phyloP scores from a whole-genome alignment of 1,140 invertebrate genomes.

The Neoseiulus cucumeris region DNA sequence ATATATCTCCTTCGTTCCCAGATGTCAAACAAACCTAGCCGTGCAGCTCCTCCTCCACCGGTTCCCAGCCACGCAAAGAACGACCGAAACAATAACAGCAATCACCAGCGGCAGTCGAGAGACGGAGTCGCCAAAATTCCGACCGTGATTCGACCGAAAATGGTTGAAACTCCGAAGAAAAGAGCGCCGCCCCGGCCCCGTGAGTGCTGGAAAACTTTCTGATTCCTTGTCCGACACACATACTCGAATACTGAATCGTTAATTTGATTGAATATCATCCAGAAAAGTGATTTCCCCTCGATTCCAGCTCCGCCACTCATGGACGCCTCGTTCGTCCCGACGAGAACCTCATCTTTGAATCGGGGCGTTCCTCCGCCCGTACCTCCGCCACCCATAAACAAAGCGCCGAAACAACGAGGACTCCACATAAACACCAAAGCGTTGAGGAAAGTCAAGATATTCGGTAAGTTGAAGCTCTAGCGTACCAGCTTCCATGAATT shows the following conservation, averaged over 20 bases:
- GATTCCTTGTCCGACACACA: too few relatives aligned
- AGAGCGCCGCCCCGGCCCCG: background rate
- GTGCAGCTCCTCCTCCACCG: background rate
- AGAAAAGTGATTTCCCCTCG: background rate
- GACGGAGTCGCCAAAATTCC: background rate
- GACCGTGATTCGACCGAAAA: background rate
- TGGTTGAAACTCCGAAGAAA: background rate
- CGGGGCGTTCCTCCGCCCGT: background rate
- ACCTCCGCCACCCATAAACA: background rate
- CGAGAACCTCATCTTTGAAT: background rate
- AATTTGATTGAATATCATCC: too few relatives aligned
- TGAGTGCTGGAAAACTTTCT: background rate
- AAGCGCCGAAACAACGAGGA: background rate
- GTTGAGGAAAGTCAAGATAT: background rate
- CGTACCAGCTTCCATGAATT: too few relatives aligned
- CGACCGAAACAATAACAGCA: slow-evolving; percentile 7
- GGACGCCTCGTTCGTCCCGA: background rate
- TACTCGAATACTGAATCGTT: too few relatives aligned
- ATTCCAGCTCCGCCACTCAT: background rate
- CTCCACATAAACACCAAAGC: slow-evolving; percentile 1
- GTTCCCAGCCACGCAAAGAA: background rate
- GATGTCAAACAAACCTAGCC: background rate
- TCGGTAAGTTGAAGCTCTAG: background rate
- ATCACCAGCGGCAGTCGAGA: background rate
- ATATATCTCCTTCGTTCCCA: background rate